A percentile compares a stretch with the other conserved stretches of the same genome.
Conservation (phyloP, 2,797 vertebrate genomes). For the Eospalax fontanierii region DNA sequence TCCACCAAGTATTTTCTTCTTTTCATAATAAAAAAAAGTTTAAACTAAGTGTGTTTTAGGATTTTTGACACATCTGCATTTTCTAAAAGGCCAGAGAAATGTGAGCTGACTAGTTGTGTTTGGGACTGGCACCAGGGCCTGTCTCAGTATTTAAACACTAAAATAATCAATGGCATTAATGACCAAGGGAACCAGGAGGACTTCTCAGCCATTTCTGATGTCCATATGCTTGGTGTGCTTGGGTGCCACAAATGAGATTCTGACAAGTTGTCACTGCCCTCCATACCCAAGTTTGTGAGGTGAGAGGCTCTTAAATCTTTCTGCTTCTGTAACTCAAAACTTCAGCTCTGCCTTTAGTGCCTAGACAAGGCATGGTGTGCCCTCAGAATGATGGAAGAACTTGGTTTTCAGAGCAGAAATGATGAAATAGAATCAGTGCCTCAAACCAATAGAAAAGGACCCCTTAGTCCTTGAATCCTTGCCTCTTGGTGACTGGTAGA, state of each 20-base stretch:
- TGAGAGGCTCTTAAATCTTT: slow-evolving; percentile 81
- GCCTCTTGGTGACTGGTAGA: not conserved
- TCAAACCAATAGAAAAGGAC: slow-evolving; percentile 56
- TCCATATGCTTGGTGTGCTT: slow-evolving; percentile 67
- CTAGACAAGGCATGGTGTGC: slow-evolving; percentile 42
- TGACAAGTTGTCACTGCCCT: slow-evolving; percentile 72
- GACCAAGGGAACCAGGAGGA: slow-evolving; percentile 70
- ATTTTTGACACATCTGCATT: slow-evolving; percentile 70
- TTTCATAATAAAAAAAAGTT: slow-evolving; percentile 69
- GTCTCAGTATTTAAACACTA: slow-evolving; percentile 83
- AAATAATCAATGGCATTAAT: slow-evolving; percentile 85
- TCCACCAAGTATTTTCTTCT: slow-evolving; percentile 82
- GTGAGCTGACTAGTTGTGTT: slow-evolving; percentile 68
- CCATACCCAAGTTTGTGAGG: slow-evolving; percentile 82
- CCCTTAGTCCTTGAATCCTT: not conserved
- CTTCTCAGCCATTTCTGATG: slow-evolving; percentile 76
- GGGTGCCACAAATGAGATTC: slow-evolving; percentile 75
- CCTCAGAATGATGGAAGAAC: slow-evolving; percentile 41
- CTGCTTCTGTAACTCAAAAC: slow-evolving; percentile 72
- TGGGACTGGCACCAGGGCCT: slow-evolving; percentile 64
- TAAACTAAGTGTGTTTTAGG: slow-evolving; percentile 79
- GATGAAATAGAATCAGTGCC: slow-evolving; percentile 68
- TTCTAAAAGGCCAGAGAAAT: slow-evolving; percentile 84
- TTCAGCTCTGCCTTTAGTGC: slow-evolving; percentile 67
- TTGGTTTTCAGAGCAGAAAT: slow-evolving; percentile 67